These are phyloP conservation scores for Crocodylus rhombifer DNA, from an alignment of 2,797 vertebrate genomes.

Conservation along the genomic window DNA sequence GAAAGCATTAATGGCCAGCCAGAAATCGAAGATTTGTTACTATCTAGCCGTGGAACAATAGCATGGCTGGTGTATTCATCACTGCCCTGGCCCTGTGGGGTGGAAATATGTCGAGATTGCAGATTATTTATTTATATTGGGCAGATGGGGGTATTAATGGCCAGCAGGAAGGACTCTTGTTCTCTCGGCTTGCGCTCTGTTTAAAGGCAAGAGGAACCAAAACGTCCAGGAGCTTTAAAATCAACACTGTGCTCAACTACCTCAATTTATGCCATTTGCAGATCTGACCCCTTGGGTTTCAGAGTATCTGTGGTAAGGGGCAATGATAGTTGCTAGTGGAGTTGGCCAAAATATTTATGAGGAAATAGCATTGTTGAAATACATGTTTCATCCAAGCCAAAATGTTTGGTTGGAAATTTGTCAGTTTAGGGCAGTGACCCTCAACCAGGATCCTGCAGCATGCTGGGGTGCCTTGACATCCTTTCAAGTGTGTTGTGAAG, in stretches of 20 bases:
- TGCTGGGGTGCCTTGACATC: too few species aligned
- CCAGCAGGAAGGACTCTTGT: neutral
- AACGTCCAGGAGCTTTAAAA: accelerated
- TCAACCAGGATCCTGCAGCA: too few species aligned
- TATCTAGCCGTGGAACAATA: constrained; percentile 52
- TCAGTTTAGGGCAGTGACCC: too few species aligned
- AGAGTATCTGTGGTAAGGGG: neutral
- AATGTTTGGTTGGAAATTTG: neutral
- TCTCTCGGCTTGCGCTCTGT: accelerated
- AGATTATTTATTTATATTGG: constrained; percentile 41
- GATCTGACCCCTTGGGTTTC: accelerated
- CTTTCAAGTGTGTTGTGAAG: too few species aligned
- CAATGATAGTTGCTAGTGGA: neutral
- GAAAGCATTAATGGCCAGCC: neutral
- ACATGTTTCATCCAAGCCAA: neutral
- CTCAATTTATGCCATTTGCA: neutral
- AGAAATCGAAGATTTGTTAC: constrained; percentile 65
- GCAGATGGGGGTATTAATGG: neutral
- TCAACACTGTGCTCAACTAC: too few species aligned
- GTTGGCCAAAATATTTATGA: neutral
- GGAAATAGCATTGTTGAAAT: too few species aligned
- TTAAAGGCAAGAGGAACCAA: accelerated
- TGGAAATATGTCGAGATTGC: constrained; percentile 10
- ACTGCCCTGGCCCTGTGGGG: neutral
- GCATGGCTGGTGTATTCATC: constrained; percentile 50